Evolutionary conservation across 1,140 invertebrate species (phyloP).

Genomic region (Philopotamus ludificatus): DNA sequence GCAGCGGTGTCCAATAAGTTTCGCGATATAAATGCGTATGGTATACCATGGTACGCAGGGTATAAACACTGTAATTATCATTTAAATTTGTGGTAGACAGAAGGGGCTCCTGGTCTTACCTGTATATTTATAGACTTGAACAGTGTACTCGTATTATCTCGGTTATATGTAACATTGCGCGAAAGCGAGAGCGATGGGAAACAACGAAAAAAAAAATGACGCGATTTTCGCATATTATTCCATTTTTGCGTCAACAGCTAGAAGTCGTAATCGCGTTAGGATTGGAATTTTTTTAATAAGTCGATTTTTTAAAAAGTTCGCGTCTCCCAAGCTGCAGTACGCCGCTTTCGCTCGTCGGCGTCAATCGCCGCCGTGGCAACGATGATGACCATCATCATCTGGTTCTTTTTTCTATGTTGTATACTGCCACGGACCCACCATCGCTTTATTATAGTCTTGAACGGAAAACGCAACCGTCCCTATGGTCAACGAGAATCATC

Average conservation of each 20-base stretch:
- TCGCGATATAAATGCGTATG: neutral
- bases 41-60: neutral
- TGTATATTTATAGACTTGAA: conserved; percentile 34
- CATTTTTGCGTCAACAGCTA: too few species aligned
- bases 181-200: conserved; percentile 1
- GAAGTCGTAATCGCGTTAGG: too few species aligned
- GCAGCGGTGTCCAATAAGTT: neutral
- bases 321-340: too few species aligned
- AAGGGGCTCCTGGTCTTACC: conserved; percentile 40
- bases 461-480: neutral
- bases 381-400: conserved; percentile 27
- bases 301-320: too few species aligned
- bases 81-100: conserved; percentile 40
- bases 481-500: neutral
- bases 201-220: neutral
- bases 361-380: neutral
- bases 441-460: conserved; percentile 16
- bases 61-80: conserved; percentile 41
- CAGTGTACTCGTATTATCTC: conserved; percentile 17
- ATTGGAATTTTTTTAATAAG: too few species aligned
- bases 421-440: conserved; percentile 1
- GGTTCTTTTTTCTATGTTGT: conserved; percentile 24
- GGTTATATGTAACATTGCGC: neutral
- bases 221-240: too few species aligned
- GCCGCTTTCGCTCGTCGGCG: too few species aligned